Evolutionary conservation across 2,797 vertebrate species (phyloP).

Genomic region (Arnoldichthys spilopterus): DNA sequence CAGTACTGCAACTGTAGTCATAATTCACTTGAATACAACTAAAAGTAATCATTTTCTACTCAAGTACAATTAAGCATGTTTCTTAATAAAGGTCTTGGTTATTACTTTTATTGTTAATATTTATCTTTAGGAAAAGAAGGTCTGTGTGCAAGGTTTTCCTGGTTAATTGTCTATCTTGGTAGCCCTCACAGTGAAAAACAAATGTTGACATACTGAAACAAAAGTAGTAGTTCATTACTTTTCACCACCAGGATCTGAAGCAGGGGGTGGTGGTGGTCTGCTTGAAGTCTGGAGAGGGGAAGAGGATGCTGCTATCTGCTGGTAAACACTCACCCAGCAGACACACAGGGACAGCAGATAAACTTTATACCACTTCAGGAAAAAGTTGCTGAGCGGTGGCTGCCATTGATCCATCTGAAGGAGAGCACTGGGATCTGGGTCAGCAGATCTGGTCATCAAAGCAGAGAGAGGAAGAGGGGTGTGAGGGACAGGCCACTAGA

Average conservation of each 20-base stretch:
- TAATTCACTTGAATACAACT: not conserved
- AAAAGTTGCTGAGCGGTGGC: constrained; percentile 44
- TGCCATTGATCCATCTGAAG: constrained; percentile 9
- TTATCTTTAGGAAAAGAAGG: too few species aligned
- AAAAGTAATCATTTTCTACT: too few species aligned
- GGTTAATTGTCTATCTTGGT: too few species aligned
- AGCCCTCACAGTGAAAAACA: too few species aligned
- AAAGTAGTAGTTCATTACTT: not conserved
- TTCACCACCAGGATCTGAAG: not conserved
- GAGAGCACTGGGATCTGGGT: constrained; percentile 12
- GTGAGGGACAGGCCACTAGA: not conserved
- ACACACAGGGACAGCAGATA: constrained; percentile 47
- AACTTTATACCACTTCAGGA: constrained; percentile 48
- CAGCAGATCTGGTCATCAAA: constrained; percentile 38
- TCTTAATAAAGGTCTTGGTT: too few species aligned
- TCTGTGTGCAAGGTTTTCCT: too few species aligned
- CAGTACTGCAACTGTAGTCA: not conserved
- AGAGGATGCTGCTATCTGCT: constrained; percentile 45
- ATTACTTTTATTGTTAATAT: too few species aligned
- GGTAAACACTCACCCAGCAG: constrained; percentile 52
- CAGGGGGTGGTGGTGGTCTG: not conserved
- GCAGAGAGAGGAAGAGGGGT: not conserved
- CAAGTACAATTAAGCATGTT: too few species aligned
- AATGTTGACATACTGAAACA: not conserved
- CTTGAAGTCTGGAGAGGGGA: not conserved